These are phyloP conservation scores for Drosophila bocqueti DNA, from an alignment of 1,140 invertebrate species.

Conservation along the genomic window DNA sequence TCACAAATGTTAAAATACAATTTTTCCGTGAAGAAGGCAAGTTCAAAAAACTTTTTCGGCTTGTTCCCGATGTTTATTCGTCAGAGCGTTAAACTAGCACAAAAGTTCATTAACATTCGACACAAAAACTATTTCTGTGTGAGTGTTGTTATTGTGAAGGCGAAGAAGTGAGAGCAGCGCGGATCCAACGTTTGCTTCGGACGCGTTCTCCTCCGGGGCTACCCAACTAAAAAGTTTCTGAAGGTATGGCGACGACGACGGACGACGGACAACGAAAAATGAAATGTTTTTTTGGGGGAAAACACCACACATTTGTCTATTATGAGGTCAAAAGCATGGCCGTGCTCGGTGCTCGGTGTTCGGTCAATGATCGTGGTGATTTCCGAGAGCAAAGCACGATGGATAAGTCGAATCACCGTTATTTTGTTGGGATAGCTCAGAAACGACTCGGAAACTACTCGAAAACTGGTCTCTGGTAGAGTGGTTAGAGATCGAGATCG, in stretches of 20 bases:
- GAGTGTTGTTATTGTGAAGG: conserved; percentile 22
- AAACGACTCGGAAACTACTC: conserved; percentile 50
- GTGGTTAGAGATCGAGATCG: neutral
- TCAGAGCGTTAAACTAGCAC: conserved; percentile 70
- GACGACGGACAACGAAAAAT: conserved; percentile 8
- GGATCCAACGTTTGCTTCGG: conserved; percentile 4
- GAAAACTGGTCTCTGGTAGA: conserved; percentile 53
- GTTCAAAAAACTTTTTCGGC: conserved; percentile 77
- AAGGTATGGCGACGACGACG: conserved; percentile 20
- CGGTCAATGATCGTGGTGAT: conserved; percentile 66
- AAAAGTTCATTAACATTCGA: conserved; percentile 84
- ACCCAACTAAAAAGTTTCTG: conserved; percentile 37
- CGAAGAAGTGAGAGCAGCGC: conserved; percentile 21
- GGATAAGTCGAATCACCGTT: conserved; percentile 56
- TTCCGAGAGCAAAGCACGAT: conserved; percentile 15
- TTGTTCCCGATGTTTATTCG: conserved; percentile 47
- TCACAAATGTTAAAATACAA: conserved; percentile 40
- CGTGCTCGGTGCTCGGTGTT: conserved; percentile 46
- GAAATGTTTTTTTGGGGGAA: conserved; percentile 39
- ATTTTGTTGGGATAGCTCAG: conserved; percentile 79
- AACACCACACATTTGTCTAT: conserved; percentile 52
- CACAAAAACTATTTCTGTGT: conserved; percentile 78
- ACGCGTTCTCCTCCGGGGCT: conserved; percentile 10
- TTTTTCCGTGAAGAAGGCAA: conserved; percentile 41
- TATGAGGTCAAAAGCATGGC: conserved; percentile 58